Conservation (phyloP, 23 tunicate genomes). For the Corella eumyota region DNA sequence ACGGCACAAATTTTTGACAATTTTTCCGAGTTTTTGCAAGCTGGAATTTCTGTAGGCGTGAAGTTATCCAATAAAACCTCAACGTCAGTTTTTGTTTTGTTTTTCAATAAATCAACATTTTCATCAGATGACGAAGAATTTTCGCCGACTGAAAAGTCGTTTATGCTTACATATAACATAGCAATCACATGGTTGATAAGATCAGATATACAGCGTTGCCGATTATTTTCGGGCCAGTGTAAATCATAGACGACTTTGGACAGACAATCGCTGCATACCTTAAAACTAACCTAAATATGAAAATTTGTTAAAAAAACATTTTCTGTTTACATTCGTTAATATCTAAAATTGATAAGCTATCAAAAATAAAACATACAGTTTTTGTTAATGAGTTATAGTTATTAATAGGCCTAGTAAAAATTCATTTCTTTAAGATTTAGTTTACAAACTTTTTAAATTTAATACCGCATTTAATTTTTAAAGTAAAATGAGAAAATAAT, state of each 20-base stretch:
- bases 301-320: background rate
- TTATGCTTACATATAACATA: background rate
- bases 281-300: slow-evolving; percentile 3
- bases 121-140: slow-evolving; percentile 1
- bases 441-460: too few species aligned
- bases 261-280: slow-evolving; percentile 18
- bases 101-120: too few species aligned
- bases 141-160: background rate
- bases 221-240: background rate
- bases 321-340: background rate
- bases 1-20: background rate
- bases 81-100: too few species aligned
- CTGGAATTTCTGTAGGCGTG: background rate
- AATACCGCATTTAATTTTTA: too few species aligned
- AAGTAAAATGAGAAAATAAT: too few species aligned
- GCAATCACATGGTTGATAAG: slow-evolving; percentile 7
- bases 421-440: too few species aligned
- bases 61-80: background rate
- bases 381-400: background rate
- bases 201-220: background rate
- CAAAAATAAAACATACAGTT: background rate
- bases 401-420: background rate
- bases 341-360: too few species aligned
- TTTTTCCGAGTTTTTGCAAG: too few species aligned
- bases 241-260: slow-evolving; percentile 9